Conservation (phyloP, 2,113 vertebrate genomes). For the Glaucomys volans region DNA sequence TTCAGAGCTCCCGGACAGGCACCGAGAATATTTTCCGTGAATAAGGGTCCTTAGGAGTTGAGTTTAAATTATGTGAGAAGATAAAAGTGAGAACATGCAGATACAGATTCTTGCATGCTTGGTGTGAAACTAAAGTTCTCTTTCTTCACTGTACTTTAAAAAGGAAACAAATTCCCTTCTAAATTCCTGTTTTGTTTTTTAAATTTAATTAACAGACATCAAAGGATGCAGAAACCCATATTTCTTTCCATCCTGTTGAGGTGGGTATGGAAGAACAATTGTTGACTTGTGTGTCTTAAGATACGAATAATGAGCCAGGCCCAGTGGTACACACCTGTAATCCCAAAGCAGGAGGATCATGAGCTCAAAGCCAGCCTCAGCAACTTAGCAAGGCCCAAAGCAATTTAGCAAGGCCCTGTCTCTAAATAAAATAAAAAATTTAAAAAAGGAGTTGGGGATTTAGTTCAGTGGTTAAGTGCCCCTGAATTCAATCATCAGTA, state of each 20-base stretch:
- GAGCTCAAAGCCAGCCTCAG: too few species aligned
- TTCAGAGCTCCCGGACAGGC: slow-evolving; percentile 79
- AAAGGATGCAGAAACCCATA: slow-evolving; percentile 23
- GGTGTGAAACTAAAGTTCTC: slow-evolving; percentile 9
- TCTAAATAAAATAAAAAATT: too few species aligned
- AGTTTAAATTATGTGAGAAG: slow-evolving; percentile 45
- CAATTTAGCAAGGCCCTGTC: too few species aligned
- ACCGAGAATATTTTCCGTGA: slow-evolving; percentile 52
- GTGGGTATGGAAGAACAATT: slow-evolving; percentile 9
- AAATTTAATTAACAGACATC: slow-evolving; percentile 43
- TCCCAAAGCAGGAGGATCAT: too few species aligned
- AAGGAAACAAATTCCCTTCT: slow-evolving; percentile 54
- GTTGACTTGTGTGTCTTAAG: slow-evolving; percentile 27
- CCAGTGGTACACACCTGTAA: too few species aligned
- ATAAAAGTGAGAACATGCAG: slow-evolving; percentile 60
- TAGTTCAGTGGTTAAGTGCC: too few species aligned
- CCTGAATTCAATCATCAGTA: too few species aligned
- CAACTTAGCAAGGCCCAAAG: too few species aligned
- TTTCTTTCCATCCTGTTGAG: slow-evolving; percentile 22
- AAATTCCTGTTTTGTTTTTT: slow-evolving; percentile 47
- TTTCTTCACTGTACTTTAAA: not conserved
- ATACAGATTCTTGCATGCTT: not conserved
- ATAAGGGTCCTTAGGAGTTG: slow-evolving; percentile 46
- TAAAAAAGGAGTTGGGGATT: too few species aligned
- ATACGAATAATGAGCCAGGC: slow-evolving; percentile 14